Conservation (phyloP, 2,888 invertebrate genomes). For the Catocala sponsa region DNA sequence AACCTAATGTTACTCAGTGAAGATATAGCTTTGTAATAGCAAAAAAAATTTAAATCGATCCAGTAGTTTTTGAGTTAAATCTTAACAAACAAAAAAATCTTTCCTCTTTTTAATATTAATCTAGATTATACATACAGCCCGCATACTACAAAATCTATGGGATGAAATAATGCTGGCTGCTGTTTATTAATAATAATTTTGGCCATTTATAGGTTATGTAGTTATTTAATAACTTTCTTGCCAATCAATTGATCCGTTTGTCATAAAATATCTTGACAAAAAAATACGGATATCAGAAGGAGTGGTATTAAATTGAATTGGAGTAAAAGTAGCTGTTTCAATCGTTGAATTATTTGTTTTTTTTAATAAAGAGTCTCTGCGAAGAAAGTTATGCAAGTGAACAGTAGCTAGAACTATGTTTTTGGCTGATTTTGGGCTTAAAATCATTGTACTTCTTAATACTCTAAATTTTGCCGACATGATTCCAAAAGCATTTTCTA, state of each 20-base stretch:
- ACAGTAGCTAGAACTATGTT: conserved; percentile 28
- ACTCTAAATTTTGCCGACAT: conserved; percentile 23
- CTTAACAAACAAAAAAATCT: conserved; percentile 17
- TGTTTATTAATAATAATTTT: conserved; percentile 26
- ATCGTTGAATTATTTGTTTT: conserved; percentile 20
- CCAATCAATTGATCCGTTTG: conserved; percentile 32
- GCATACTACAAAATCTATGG: conserved; percentile 28
- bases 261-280: conserved; percentile 34
- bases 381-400: conserved; percentile 33
- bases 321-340: conserved; percentile 29
- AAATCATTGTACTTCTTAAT: conserved; percentile 21
- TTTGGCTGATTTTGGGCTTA: conserved; percentile 20
- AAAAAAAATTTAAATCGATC: background rate
- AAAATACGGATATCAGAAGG: conserved; percentile 33
- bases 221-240: conserved; percentile 32
- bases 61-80: conserved; percentile 13
- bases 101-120: conserved; percentile 10
- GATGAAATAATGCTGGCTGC: conserved; percentile 23
- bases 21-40: conserved; percentile 3
- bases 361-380: conserved; percentile 25
- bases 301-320: conserved; percentile 31
- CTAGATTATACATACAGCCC: conserved; percentile 22
- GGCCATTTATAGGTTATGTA: conserved; percentile 23
- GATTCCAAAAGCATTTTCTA: conserved; percentile 32
- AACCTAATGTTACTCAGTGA: conserved; percentile 12